These are phyloP conservation scores for Marmota monax DNA, from an alignment of 2,113 vertebrate species.

Conservation along the genomic window DNA sequence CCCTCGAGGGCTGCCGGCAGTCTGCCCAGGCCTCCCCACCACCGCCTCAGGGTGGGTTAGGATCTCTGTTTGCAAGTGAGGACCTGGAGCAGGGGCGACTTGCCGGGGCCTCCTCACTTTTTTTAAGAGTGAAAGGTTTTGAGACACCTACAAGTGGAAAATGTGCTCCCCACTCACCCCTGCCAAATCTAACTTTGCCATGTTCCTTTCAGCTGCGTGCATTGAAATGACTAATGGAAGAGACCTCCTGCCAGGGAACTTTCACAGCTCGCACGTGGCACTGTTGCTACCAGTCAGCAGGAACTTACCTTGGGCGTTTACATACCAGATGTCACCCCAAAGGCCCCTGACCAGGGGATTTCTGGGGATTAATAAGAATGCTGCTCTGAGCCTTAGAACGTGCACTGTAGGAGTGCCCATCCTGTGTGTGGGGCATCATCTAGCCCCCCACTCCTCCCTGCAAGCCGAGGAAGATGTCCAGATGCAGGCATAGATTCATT, in stretches of 20 bases:
- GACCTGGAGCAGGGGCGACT: neutral
- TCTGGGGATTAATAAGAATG: slow-evolving; percentile 41
- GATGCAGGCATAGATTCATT: fast-evolving
- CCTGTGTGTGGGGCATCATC: neutral
- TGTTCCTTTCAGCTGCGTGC: slow-evolving; percentile 51
- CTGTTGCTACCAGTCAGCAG: neutral
- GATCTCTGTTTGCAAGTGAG: neutral
- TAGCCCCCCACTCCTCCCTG: neutral
- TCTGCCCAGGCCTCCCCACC: neutral
- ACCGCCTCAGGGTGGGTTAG: neutral
- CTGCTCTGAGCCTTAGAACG: neutral
- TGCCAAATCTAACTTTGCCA: neutral
- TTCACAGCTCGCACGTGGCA: neutral
- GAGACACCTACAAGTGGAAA: slow-evolving; percentile 64
- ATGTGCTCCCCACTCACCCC: neutral
- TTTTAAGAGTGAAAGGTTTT: slow-evolving; percentile 46
- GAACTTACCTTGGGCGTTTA: slow-evolving; percentile 35
- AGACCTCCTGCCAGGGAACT: slow-evolving; percentile 32
- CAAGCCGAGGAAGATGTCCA: neutral
- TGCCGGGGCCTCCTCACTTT: neutral
- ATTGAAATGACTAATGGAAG: slow-evolving; percentile 67
- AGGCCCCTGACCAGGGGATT: slow-evolving; percentile 62
- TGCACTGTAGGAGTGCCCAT: fast-evolving
- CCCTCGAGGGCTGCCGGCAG: neutral
- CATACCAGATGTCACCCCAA: slow-evolving; percentile 63